Conservation (phyloP, 37 sponge, comb jelly and placozoan species). For the Lycopodina hypogea region DNA sequence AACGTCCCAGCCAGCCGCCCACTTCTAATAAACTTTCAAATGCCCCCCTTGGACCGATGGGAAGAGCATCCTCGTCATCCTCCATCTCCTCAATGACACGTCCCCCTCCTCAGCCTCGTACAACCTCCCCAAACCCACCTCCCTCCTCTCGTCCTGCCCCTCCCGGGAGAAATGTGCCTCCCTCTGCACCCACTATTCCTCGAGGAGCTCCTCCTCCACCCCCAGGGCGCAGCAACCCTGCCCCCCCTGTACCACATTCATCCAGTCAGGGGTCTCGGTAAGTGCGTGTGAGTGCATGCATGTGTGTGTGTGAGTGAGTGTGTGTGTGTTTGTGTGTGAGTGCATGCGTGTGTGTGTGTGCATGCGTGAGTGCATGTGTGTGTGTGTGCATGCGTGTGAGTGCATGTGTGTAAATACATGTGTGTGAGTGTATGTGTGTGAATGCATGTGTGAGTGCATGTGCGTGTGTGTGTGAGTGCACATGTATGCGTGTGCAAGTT, state of each 20-base stretch:
- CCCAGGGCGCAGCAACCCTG: not conserved
- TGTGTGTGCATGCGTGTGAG: no score
- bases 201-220: conserved; percentile 44
- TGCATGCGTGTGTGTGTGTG: no score
- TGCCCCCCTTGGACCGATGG: conserved; percentile 9
- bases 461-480: not conserved
- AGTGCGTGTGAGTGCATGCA: no score
- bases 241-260: not conserved
- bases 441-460: no score
- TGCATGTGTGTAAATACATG: no score
- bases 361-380: no score
- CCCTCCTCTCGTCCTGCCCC: not conserved
- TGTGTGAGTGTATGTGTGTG: no score
- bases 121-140: not conserved
- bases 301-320: no score
- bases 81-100: not conserved
- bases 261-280: not conserved
- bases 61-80: not conserved
- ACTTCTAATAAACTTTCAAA: not conserved
- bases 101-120: not conserved
- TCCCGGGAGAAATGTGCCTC: conserved; percentile 15
- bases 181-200: conserved; percentile 18
- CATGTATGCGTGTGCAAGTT: not conserved
- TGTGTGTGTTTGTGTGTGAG: no score
- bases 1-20: not conserved